Conservation (phyloP, 1,140 invertebrate species). For the Agrypnia vestita region DNA sequence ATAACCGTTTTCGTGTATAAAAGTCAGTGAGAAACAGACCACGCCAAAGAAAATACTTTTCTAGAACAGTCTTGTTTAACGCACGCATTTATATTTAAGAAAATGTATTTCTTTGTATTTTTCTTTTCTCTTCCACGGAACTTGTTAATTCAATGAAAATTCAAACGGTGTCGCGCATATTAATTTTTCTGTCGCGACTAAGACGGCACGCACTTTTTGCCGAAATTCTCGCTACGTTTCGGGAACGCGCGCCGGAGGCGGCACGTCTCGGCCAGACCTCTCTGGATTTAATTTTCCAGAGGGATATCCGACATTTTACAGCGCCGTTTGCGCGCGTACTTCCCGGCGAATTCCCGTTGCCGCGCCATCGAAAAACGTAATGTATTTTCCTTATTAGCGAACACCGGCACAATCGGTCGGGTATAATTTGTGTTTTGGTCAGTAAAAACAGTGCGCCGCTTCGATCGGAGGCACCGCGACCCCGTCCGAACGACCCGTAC, state of each 20-base stretch:
- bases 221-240: conserved; percentile 1
- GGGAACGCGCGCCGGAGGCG: not conserved
- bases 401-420: not conserved
- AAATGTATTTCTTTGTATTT: too few relatives aligned
- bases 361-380: conserved; percentile 37
- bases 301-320: conserved; percentile 10
- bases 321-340: conserved; percentile 46
- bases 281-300: conserved; percentile 2
- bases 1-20: too few relatives aligned
- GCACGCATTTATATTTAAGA: not conserved
- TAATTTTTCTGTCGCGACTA: too few relatives aligned
- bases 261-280: not conserved
- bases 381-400: conserved; percentile 27
- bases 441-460: conserved; percentile 37
- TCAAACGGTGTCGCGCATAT: too few relatives aligned
- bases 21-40: not conserved
- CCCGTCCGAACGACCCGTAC: not conserved
- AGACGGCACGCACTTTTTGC: too few relatives aligned
- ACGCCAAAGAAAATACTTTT: not conserved
- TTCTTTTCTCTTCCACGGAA: too few relatives aligned
- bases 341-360: conserved; percentile 8
- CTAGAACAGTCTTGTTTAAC: not conserved
- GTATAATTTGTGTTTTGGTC: conserved; percentile 32
- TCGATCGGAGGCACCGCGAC: not conserved
- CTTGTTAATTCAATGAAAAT: too few relatives aligned